phyloP scores from a whole-genome alignment of 2,113 vertebrate genomes.

The Psittacara wagleri region DNA sequence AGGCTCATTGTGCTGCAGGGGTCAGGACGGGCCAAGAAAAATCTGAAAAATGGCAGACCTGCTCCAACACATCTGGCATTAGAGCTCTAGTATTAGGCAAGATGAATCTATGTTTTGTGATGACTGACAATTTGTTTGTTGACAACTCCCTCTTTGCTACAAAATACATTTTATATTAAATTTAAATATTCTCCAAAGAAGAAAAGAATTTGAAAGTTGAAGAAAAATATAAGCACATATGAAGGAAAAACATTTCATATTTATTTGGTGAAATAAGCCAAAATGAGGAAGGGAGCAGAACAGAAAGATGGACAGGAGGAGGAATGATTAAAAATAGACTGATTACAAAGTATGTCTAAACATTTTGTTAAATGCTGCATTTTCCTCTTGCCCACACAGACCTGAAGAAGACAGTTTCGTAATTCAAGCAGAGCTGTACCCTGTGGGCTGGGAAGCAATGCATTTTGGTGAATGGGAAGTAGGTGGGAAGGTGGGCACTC shows the following conservation, averaged over 20 bases:
- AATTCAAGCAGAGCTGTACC: constrained; percentile 13
- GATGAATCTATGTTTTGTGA: neutral
- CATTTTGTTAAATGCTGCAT: constrained; percentile 4
- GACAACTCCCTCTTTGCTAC: neutral
- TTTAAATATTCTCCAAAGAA: neutral
- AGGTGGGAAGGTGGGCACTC: constrained; percentile 20
- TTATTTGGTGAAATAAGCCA: neutral
- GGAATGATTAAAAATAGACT: constrained; percentile 2
- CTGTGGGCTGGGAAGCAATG: constrained; percentile 11
- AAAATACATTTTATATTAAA: neutral
- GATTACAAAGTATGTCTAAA: constrained; percentile 1
- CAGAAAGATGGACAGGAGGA: neutral
- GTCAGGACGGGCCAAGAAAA: neutral
- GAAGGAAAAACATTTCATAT: neutral
- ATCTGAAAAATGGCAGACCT: neutral
- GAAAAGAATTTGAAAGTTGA: neutral
- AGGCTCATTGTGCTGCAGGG: neutral
- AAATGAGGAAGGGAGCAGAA: neutral
- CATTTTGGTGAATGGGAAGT: neutral
- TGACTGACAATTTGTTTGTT: neutral
- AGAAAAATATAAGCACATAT: neutral
- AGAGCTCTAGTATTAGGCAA: neutral
- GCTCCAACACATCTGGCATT: neutral
- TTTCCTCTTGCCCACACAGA: constrained; percentile 4
- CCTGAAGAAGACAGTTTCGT: constrained; percentile 31